Evolutionary conservation across 2,797 vertebrate genomes (phyloP).

Genomic region (Phyllotis vaccarum): DNA sequence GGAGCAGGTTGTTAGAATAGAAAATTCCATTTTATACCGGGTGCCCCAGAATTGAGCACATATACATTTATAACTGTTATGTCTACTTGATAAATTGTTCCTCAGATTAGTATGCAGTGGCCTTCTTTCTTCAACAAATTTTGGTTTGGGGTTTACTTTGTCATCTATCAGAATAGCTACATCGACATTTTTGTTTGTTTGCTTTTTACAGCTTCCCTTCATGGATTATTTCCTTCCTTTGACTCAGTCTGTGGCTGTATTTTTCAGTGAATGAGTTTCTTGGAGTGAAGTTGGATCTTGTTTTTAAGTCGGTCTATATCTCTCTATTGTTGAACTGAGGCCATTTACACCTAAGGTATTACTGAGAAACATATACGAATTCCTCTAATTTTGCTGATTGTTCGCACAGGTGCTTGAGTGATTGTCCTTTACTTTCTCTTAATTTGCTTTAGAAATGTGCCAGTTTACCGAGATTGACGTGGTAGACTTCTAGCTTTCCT

Average conservation of each 20-base stretch:
- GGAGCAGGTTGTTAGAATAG: no score
- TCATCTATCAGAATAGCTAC: background rate
- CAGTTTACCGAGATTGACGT: background rate
- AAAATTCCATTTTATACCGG: no score
- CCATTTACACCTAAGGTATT: background rate
- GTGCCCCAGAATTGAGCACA: background rate
- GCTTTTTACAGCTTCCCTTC: background rate
- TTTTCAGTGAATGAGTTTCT: background rate
- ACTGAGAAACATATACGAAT: background rate
- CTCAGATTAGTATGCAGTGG: background rate
- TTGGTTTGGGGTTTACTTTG: background rate
- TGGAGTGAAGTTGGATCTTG: background rate
- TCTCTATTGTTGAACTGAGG: background rate
- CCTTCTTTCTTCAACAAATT: background rate
- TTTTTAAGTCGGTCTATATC: background rate
- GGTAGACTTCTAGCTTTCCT: background rate
- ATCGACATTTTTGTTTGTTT: background rate
- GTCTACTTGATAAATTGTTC: background rate
- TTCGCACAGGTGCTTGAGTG: background rate
- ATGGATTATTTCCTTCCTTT: background rate
- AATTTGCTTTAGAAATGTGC: background rate
- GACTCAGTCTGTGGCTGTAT: background rate
- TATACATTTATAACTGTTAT: background rate
- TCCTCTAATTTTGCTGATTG: background rate
- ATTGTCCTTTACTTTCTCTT: background rate